Percentiles rank a stretch among this genome's conserved stretches.
Evolutionary conservation across 2,113 vertebrate genomes (phyloP).

Genomic region (Sitta europaea): DNA sequence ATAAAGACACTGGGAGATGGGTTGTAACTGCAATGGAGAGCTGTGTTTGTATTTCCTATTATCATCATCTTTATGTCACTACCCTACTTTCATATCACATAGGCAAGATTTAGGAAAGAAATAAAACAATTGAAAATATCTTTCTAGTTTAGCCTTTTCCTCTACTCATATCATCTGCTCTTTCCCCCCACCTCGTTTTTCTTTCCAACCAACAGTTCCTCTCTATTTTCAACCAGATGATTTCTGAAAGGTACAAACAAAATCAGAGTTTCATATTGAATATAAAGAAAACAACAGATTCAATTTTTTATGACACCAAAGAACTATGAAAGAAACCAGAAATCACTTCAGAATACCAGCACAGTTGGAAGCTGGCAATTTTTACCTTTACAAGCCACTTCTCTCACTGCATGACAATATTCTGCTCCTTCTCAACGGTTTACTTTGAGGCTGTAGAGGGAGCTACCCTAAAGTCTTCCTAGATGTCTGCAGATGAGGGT

Average conservation of each 20-base stretch:
- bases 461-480: background rate
- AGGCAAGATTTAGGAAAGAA: background rate
- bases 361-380: background rate
- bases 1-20: background rate
- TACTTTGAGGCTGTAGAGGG: background rate
- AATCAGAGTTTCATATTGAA: background rate
- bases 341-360: background rate
- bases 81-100: background rate
- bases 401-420: background rate
- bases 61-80: background rate
- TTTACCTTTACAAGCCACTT: background rate
- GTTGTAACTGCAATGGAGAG: background rate
- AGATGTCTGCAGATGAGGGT: background rate
- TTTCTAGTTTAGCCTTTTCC: background rate
- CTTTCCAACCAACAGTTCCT: background rate
- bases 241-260: background rate
- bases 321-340: background rate
- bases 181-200: background rate
- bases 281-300: background rate
- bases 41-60: background rate
- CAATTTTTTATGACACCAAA: background rate
- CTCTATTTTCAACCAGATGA: background rate
- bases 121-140: background rate
- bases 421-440: background rate
- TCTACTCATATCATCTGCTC: background rate